Evolutionary conservation across 2,113 vertebrate species (phyloP), one percentile per base, ranked within the genome.

Genomic region (Spea bombifrons): DNA sequence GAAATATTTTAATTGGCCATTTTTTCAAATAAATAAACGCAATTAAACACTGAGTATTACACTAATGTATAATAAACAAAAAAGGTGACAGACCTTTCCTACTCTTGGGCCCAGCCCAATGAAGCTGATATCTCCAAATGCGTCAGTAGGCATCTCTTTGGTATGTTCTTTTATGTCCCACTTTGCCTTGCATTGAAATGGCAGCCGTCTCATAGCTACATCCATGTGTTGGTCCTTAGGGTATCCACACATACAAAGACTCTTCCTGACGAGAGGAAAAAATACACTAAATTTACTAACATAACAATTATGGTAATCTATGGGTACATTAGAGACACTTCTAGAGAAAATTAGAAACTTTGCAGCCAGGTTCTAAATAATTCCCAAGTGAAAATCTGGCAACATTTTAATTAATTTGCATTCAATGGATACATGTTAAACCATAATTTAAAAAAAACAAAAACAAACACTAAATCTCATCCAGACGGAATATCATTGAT

Each of bases 41-140:
- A 2, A 43, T 16, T 65, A 50, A 50, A 5, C 6, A 50, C 50
- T 53, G 7, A 59, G 5, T 57, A 55, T 44, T 53, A 66, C 6
- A 66, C 5, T 47, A 5, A 8, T 66, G 49, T 2, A 10, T 17
- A 1, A 12, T 3, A 0, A 3, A 55, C 2, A 0, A 0, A 8
- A 59, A 4, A 5, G 49, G 13, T 48, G 83, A 90, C 82, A 75
- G 86, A 98, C 97, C 93, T 95, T 94, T 68, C 89, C 86, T 0
- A 71, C 86, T 84, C 91, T 96, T 83, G 94, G 94, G 15, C 94
- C 90, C 80, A 93, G 84, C 59, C 92, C 94, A 0, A 64, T 85
- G 82, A 99, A 98, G 78, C 48, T 85, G 13, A 99, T 94, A 48
- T 96, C 94, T 8, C 97, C 97, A 0, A 94, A 99, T 44, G 97